Conservation (phyloP, 1,140 invertebrate genomes). For the Drosophila seguyi region DNA sequence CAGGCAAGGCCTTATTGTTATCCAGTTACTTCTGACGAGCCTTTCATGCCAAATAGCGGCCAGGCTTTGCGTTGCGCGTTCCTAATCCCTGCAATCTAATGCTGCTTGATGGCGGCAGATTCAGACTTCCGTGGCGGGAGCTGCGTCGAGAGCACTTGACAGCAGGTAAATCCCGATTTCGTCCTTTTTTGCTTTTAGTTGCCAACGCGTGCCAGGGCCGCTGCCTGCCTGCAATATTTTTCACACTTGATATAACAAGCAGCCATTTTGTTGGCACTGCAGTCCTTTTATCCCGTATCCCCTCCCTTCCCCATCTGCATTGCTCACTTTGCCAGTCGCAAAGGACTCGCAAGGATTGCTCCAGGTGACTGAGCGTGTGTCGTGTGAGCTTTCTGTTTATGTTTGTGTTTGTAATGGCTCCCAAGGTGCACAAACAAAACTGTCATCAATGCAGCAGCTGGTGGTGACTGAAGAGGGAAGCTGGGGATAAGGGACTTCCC, state of each 20-base stretch:
- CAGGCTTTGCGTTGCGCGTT: constrained; percentile 15
- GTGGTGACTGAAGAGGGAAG: neutral
- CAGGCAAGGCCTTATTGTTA: neutral
- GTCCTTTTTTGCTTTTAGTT: constrained; percentile 31
- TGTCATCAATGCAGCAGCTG: constrained; percentile 53
- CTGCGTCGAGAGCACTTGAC: constrained; percentile 13
- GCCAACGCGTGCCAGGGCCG: constrained; percentile 17
- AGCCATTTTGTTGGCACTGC: constrained; percentile 59
- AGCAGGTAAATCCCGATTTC: constrained; percentile 51
- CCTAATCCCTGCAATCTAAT: constrained; percentile 28
- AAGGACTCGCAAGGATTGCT: constrained; percentile 32
- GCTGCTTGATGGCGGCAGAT: constrained; percentile 10
- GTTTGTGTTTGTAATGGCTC: constrained; percentile 68
- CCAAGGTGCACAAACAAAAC: constrained; percentile 69
- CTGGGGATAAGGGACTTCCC: neutral
- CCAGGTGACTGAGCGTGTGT: constrained; percentile 26
- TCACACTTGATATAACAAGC: constrained; percentile 73
- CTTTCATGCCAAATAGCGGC: neutral
- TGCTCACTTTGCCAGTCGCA: constrained; percentile 53
- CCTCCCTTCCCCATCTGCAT: constrained; percentile 14
- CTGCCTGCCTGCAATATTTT: constrained; percentile 55
- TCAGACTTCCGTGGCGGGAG: constrained; percentile 9
- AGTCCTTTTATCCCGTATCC: neutral
- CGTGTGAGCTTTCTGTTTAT: constrained; percentile 21
- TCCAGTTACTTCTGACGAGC: constrained; percentile 10